Evolutionary conservation across 1,140 invertebrate genomes (phyloP).

Genomic region (Oedothorax gibbosus): DNA sequence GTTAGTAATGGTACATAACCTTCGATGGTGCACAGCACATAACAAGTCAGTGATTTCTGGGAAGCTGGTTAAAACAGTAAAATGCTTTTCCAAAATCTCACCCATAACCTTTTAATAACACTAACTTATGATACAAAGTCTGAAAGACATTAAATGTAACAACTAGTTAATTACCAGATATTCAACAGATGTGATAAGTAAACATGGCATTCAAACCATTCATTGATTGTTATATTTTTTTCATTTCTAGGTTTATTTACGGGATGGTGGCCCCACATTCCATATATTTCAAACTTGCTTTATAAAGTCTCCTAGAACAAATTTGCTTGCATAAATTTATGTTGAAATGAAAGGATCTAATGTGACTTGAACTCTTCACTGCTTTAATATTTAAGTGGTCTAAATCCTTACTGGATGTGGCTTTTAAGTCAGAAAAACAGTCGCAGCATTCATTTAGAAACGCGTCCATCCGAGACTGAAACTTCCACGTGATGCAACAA

Average conservation of each 20-base stretch:
- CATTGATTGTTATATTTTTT: conserved; percentile 15
- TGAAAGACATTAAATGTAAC: conserved; percentile 56
- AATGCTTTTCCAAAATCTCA: conserved; percentile 60
- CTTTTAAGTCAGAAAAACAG: neutral
- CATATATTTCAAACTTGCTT: conserved; percentile 12
- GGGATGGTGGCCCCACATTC: conserved; percentile 27
- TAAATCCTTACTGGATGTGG: no score
- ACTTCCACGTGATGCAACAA: conserved; percentile 41
- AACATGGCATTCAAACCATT: conserved; percentile 28
- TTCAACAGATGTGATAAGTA: conserved; percentile 46
- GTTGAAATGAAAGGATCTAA: no score
- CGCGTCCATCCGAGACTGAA: conserved; percentile 20
- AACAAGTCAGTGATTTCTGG: no score
- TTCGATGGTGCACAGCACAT: no score
- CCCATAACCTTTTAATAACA: conserved; percentile 6
- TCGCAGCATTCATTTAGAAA: conserved; percentile 34
- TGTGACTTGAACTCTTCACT: no score
- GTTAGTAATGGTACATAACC: no score
- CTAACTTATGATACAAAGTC: conserved; percentile 46
- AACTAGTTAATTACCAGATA: conserved; percentile 43
- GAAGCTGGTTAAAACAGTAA: conserved; percentile 18
- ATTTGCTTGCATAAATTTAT: neutral
- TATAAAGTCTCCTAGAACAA: conserved; percentile 25
- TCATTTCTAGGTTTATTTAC: conserved; percentile 14
- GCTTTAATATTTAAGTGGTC: no score